Percentiles rank a stretch among this genome's conserved stretches.
These are phyloP conservation scores for Lamprologus tigripictilis DNA, from an alignment of 2,113 vertebrate species.

Conservation along the genomic window DNA sequence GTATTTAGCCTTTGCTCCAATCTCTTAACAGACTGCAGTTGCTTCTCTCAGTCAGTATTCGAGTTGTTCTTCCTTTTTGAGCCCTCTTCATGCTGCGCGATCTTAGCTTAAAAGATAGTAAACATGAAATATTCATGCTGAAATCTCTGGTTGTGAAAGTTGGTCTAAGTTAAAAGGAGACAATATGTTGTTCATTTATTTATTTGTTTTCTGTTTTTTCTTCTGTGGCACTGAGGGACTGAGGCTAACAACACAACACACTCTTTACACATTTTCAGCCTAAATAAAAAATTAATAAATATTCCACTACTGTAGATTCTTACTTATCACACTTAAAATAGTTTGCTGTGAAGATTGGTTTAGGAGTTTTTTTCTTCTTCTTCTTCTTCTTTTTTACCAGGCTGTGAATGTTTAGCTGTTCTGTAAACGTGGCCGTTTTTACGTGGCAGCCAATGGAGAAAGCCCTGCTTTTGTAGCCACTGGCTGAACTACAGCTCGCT, in stretches of 20 bases:
- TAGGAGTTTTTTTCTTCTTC: neutral
- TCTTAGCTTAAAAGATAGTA: neutral
- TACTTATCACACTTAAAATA: neutral
- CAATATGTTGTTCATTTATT: neutral
- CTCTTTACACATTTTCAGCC: neutral
- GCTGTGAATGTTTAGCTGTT: neutral
- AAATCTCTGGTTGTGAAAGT: neutral
- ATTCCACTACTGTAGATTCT: neutral
- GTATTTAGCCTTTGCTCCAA: neutral
- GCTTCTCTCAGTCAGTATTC: neutral
- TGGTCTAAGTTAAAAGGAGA: neutral
- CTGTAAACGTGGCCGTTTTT: neutral
- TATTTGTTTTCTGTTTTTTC: neutral
- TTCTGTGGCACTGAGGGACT: neutral
- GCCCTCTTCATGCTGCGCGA: rapidly evolving
- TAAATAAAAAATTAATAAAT: neutral
- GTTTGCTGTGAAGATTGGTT: neutral
- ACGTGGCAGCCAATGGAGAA: rapidly evolving
- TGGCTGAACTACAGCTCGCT: neutral
- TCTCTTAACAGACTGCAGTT: neutral
- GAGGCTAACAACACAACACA: neutral
- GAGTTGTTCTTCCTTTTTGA: neutral
- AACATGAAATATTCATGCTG: neutral
- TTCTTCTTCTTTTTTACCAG: neutral
- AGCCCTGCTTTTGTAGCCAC: neutral